Evolutionary conservation across 2,113 vertebrate genomes (phyloP).

Genomic region (Emydura subglobosa): DNA sequence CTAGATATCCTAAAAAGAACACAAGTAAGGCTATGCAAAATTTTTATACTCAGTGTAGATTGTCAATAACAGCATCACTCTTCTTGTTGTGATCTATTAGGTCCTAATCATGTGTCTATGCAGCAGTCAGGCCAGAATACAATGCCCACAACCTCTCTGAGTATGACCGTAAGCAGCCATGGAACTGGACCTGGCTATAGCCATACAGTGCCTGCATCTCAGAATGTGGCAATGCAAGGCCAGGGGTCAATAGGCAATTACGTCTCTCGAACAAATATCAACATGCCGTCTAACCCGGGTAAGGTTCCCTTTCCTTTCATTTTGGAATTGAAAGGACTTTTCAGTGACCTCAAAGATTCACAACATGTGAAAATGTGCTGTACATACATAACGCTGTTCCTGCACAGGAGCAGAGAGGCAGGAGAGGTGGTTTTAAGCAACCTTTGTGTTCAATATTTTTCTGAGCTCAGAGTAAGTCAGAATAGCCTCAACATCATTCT

Average conservation of each 20-base stretch:
- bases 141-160: conserved; percentile 88
- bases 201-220: conserved; percentile 87
- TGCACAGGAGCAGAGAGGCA: rapidly evolving
- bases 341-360: conserved; percentile 32
- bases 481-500: not conserved
- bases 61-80: conserved; percentile 25
- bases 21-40: not conserved
- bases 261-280: conserved; percentile 92
- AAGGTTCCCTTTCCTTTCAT: conserved; percentile 43
- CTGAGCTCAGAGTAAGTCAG: not conserved
- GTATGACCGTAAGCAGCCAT: conserved; percentile 87
- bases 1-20: not conserved
- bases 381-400: not conserved
- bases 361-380: not conserved
- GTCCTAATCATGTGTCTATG: conserved; percentile 90
- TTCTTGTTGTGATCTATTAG: conserved; percentile 67
- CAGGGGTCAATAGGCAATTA: conserved; percentile 88
- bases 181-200: conserved; percentile 87
- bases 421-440: conserved; percentile 1
- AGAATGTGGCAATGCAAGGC: conserved; percentile 90
- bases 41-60: not conserved
- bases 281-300: conserved; percentile 95
- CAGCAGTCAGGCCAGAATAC: conserved; percentile 91
- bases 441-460: conserved; percentile 11
- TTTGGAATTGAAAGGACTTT: conserved; percentile 17